Evolutionary conservation across 1,140 invertebrate species (phyloP), one percentile per base, ranked within the genome.

Genomic region (Oncopeltus fasciatus): DNA sequence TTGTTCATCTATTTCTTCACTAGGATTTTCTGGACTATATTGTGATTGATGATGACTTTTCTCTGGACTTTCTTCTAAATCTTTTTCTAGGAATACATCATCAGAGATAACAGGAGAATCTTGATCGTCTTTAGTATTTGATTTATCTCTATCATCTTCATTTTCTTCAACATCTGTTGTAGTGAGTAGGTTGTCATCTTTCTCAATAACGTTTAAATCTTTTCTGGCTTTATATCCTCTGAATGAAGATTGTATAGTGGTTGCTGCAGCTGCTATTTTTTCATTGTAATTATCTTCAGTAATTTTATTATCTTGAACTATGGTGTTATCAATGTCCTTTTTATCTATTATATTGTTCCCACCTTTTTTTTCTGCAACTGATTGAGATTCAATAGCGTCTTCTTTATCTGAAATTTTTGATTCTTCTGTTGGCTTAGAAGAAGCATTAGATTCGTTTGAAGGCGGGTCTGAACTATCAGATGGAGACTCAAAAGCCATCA

Each of bases 161-260:
- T 67, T 65, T 18, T 68, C 61, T 69, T 76, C 56, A 67, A 72
- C 67, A 75, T 78, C 8, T 83, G 67, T 62, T 79, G 76, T 68
- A 86, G 85, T 46, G 26, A 38, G 4, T n/a, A 1, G 1, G 18
- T 4, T 1, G 21, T 11, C 24, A 20, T 1, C 21, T 18, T 57
- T 62, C 29, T 51, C 58, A 56, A 68, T 49, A 28, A 68, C 64
- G 43, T 68, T 53, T 16, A 67, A 21, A 29, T 57, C 27, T 46
- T 68, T 62, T 53, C 68, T 61, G 4, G 64, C 59, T 51, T 65
- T 62, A 38, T 60, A 68, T 12, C 68, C 67, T 60, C 68, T 62
- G 44, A 66, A 68, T 11, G 59, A 44, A 12, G 68, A 67, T 47
- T 69, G 68, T 26, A 69, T 69, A 12, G 57, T 66, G 9, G 67